Percentiles rank a stretch among this genome's conserved stretches.
Evolutionary conservation across 1,140 invertebrate genomes (phyloP).

Genomic region (Tetramorium parvispinum): DNA sequence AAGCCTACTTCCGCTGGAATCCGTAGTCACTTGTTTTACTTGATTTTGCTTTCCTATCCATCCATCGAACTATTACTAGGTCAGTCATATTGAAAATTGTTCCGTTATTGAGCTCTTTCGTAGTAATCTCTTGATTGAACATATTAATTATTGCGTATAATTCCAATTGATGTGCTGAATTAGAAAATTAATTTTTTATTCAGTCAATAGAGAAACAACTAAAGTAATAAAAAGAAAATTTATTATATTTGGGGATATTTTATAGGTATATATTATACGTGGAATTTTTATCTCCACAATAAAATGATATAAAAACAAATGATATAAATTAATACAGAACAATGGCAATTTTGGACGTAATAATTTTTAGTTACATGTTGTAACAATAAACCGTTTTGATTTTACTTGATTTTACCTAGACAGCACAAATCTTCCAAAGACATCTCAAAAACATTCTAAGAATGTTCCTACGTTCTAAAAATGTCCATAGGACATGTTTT

Average conservation of each 20-base stretch:
- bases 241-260: not conserved
- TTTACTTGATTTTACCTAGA: too few species aligned
- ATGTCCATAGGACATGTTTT: too few species aligned
- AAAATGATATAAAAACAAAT: not conserved
- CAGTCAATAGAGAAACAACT: not conserved
- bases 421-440: too few species aligned
- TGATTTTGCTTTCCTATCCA: slow-evolving; percentile 35
- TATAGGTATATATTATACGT: not conserved
- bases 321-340: not conserved
- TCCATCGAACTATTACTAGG: slow-evolving; percentile 1
- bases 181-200: not conserved
- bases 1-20: slow-evolving; percentile 22
- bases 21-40: not conserved
- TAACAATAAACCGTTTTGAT: not conserved
- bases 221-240: not conserved
- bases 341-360: not conserved
- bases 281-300: not conserved
- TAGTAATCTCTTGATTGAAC: too few species aligned
- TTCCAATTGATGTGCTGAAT: not conserved
- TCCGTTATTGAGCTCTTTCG: not conserved
- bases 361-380: not conserved
- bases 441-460: too few species aligned
- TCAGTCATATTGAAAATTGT: slow-evolving; percentile 3
- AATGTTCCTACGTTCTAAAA: too few species aligned
- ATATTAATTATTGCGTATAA: not conserved